A percentile compares a stretch with the other conserved stretches of the same genome.
Evolutionary conservation across 2,113 vertebrate genomes (phyloP).

Genomic region (Myotis davidii): DNA sequence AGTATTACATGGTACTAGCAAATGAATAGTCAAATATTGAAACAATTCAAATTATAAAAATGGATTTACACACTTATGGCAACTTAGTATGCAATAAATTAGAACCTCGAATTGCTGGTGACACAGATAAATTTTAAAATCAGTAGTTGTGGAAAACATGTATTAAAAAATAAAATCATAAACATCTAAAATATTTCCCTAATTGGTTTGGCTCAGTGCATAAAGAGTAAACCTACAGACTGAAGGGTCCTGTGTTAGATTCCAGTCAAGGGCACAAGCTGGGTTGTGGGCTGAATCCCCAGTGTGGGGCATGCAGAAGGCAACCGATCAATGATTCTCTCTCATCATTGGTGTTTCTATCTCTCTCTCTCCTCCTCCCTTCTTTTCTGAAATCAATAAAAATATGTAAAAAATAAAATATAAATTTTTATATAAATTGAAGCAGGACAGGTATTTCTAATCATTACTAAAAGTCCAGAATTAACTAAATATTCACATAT

Average conservation of each 20-base stretch:
- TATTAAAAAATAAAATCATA: neutral
- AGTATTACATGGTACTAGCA: neutral
- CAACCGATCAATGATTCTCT: too few relatives aligned
- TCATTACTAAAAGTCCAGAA: neutral
- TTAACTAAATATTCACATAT: neutral
- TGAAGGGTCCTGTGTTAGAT: too few relatives aligned
- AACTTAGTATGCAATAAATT: neutral
- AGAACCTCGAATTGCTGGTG: neutral
- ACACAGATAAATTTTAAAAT: neutral
- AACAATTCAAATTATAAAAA: neutral
- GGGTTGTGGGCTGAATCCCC: too few relatives aligned
- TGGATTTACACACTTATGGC: rapidly evolving
- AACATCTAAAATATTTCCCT: neutral
- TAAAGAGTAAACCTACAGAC: too few relatives aligned
- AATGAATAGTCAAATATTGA: neutral
- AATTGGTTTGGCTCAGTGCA: too few relatives aligned
- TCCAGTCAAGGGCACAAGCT: too few relatives aligned
- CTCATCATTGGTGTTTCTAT: too few relatives aligned
- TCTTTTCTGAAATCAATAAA: too few relatives aligned
- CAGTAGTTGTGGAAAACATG: neutral
- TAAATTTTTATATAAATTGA: neutral
- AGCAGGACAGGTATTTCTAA: neutral
- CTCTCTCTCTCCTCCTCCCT: too few relatives aligned
- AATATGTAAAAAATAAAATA: neutral
- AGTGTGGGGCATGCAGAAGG: too few relatives aligned